Evolutionary conservation across 2,113 vertebrate species (phyloP).

Genomic region (Cebidichthys violaceus): DNA sequence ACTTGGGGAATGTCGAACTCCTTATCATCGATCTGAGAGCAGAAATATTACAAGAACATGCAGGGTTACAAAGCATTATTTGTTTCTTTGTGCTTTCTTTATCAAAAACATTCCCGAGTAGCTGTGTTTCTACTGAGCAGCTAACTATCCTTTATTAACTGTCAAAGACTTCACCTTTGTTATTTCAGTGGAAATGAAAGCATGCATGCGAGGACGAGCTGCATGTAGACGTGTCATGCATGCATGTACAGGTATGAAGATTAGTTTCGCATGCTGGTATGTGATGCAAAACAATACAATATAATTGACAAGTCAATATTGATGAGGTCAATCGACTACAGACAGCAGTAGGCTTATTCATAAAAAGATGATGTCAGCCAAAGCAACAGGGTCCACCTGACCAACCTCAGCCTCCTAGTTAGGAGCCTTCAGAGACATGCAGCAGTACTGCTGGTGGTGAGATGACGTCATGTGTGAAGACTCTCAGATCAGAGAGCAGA

Average conservation of each 20-base stretch:
- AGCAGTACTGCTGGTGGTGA: too few species aligned
- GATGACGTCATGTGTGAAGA: too few species aligned
- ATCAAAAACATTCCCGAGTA: not conserved
- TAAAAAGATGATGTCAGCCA: too few species aligned
- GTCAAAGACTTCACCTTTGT: not conserved
- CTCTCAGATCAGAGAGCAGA: too few species aligned
- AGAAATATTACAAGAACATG: conserved; percentile 26
- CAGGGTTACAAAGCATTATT: not conserved
- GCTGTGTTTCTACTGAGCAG: too few species aligned
- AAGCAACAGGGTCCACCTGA: not conserved
- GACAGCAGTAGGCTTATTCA: too few species aligned
- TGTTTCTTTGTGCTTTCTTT: not conserved
- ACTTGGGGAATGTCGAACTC: conserved; percentile 99
- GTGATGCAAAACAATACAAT: not conserved
- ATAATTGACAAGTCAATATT: not conserved
- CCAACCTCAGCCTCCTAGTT: too few species aligned
- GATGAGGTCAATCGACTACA: not conserved
- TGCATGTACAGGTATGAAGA: not conserved
- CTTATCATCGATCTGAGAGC: conserved; percentile 94
- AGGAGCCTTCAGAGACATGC: too few species aligned
- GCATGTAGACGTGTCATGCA: not conserved
- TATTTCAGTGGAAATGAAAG: not conserved
- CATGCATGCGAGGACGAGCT: not conserved
- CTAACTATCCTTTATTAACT: too few species aligned
- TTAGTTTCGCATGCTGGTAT: not conserved